Base-by-base conservation (phyloP, 2,113 vertebrate genomes). In the Circaetus gallicus region DNA sequence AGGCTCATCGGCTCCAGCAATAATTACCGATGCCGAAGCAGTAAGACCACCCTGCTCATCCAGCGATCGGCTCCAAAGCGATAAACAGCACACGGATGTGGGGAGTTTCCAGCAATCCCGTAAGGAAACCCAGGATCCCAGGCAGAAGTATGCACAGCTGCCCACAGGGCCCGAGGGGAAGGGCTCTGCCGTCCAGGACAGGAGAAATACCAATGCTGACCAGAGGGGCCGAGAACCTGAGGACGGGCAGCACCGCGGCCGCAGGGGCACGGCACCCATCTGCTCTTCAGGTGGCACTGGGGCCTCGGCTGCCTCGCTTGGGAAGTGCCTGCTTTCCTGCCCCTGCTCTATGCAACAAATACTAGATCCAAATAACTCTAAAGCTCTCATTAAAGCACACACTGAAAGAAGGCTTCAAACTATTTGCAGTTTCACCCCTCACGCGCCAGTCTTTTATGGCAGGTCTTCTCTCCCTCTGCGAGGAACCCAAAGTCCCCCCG, bases 381-480 rank as follows among this genome's bases (percentile, higher is more conserved):
- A 49, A 56, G 62, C 61, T 49, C 73, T 56, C 32, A 10, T 9
- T 59, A 62, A 65, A 87, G 18, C 82, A 34, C 0, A 0, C 17
- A 9, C 43, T 5, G 11, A 82, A 31, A 38, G 29, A 43, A 42
- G 20, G 61, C 42, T 76, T 53, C 72, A 10, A 24, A 7, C 25
- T 4, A 2, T 12, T 4, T n/a, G 66, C 47, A 16, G 6, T 26
- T 8, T 4, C 89, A 45, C 22, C 43, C 22, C n/a, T 66, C 47
- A 7, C 0, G 0, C 0, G 13, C 4, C 61, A 3, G 15, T 17
- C 59, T 21, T 20, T 22, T 22, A n/a, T 0, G 2, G 55, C 55
- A 47, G 17, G 28, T 42, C n/a, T 21, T 12, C n/a, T 43, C 65
- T 34, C 32, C 40, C n/a, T 18, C 47, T 25, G 42, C 47, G 9